phyloP scores from a whole-genome alignment of 1,140 invertebrate genomes.

The Parapsyche elsis region DNA sequence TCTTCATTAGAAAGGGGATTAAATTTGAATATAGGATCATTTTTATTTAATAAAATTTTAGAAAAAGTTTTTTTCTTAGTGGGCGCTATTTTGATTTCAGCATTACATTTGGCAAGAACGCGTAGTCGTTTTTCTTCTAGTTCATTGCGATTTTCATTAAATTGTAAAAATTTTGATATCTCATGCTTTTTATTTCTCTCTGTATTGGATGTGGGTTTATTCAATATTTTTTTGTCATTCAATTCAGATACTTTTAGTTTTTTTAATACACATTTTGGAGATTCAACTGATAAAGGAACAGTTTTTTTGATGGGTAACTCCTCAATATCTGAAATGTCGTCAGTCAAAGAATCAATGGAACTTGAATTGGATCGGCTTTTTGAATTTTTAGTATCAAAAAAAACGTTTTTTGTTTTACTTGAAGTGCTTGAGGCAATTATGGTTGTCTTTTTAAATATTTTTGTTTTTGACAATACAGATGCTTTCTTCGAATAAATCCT shows the following conservation, averaged over 20 bases:
- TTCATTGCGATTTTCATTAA: background rate
- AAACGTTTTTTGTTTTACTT: background rate
- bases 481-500: background rate
- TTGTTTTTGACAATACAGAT: background rate
- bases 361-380: no score
- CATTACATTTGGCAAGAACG: constrained; percentile 31
- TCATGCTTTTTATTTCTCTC: background rate
- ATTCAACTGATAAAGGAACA: no score
- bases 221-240: no score
- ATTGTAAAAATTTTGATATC: background rate
- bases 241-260: background rate
- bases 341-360: background rate
- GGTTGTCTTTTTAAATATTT: background rate
- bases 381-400: background rate
- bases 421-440: no score
- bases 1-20: background rate
- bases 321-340: background rate
- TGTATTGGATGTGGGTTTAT: background rate
- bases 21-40: background rate
- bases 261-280: background rate
- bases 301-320: background rate
- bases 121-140: constrained; percentile 42
- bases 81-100: background rate
- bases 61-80: background rate
- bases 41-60: background rate